Evolutionary conservation across 2,113 vertebrate species (phyloP).

Genomic region (Hydrolagus affinis): DNA sequence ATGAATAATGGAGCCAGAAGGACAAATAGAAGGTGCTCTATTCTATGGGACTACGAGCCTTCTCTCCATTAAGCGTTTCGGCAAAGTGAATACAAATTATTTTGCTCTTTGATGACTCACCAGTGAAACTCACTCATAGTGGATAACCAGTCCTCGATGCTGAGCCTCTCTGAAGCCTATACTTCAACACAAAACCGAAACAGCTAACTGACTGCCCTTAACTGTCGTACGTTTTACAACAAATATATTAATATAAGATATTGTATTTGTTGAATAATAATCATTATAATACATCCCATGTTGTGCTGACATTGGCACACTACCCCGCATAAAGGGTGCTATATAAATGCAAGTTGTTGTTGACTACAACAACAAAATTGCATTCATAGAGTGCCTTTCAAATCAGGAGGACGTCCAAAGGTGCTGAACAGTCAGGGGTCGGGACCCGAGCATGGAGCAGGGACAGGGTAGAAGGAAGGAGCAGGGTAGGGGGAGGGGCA

Average conservation of each 20-base stretch:
- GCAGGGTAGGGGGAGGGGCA: neutral
- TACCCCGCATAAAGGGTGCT: too few relatives aligned
- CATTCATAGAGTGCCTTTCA: too few relatives aligned
- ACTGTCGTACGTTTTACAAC: neutral
- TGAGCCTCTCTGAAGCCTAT: too few relatives aligned
- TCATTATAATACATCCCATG: neutral
- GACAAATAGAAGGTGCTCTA: neutral
- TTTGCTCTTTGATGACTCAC: slow-evolving; percentile 19
- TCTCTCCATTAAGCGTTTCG: slow-evolving; percentile 3
- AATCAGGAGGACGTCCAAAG: too few relatives aligned
- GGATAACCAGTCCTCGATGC: neutral
- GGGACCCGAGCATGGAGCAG: too few relatives aligned
- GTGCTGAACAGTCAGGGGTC: too few relatives aligned
- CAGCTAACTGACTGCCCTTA: neutral
- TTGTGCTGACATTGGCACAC: neutral
- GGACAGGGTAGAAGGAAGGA: too few relatives aligned
- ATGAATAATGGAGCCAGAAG: too few relatives aligned
- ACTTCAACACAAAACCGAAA: neutral
- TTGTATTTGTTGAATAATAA: neutral
- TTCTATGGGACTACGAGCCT: neutral
- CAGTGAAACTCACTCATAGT: slow-evolving; percentile 1
- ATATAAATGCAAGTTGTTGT: too few relatives aligned
- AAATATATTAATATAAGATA: neutral
- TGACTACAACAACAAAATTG: too few relatives aligned
- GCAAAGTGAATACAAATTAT: slow-evolving; percentile 24